Evolutionary conservation across 2,888 invertebrate genomes (phyloP), one percentile per base, ranked within the genome.

Genomic region (Encarsia formosa): DNA sequence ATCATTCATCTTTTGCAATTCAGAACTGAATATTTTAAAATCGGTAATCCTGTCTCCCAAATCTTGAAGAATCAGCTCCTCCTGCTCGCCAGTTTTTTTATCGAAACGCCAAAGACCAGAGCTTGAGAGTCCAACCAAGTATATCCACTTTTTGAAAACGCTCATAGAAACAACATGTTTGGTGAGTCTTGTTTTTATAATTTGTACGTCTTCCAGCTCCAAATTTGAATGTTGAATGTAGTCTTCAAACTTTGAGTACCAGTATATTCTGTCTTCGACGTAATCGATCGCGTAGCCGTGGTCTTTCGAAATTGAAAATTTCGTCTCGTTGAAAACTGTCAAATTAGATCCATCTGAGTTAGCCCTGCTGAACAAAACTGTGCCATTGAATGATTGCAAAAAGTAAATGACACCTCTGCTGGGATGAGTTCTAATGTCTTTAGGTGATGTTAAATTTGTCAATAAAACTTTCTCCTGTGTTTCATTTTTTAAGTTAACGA

Each of bases 51-150:
- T 47, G 37, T 53, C 48, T 2, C 35, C 38, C 3, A 41, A 44
- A 16, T 56, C 56, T 1, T 37, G 19, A 5, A 53, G 20, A 19
- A 56, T 40, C 16, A 53, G 29, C n/a, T 53, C 50, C 2, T 38
- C 2, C n/a, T 32, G 6, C 6, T 45, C 20, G 11, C 38, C 41
- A 13, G 24, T 48, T 23, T 35, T 22, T 31, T 56, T 56, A 29
- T 56, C 45, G 2, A 56, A 26, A 2, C 56, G 42, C 43, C 50
- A 48, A 11, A 56, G 13, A 4, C 56, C 56, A 3, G 49, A 37
- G 11, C 50, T 50, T 4, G 2, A 9, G 9, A 13, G 44, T 1
- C 39, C 13, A 0, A 15, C 53, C 2, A 53, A 23, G 23, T 56
- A 56, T 8, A 53, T 34, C 56, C 56, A 56, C 4, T 40, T 40